These are phyloP conservation scores for Chinchilla lanigera DNA, from an alignment of 2,113 vertebrate genomes.

Conservation along the genomic window DNA sequence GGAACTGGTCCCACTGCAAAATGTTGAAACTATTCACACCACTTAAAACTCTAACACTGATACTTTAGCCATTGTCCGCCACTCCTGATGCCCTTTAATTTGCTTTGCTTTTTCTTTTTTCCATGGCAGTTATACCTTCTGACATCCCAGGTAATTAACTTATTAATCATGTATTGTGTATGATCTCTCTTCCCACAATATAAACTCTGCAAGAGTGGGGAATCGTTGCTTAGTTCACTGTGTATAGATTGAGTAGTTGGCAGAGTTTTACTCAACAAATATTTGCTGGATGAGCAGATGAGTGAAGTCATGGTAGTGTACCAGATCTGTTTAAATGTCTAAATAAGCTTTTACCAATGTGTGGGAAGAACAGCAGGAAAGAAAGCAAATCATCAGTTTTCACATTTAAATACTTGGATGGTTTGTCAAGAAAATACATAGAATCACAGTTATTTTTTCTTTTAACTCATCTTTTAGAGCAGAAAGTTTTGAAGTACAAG, in stretches of 20 bases:
- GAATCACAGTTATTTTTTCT: background rate
- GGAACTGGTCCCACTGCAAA: background rate
- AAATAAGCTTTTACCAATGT: background rate
- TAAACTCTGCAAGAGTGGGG: background rate
- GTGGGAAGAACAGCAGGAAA: background rate
- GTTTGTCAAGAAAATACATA: constrained; percentile 31
- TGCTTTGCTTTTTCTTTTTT: background rate
- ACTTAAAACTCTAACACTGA: background rate
- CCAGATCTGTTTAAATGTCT: background rate
- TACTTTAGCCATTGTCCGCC: background rate
- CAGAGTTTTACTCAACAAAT: background rate
- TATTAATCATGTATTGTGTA: background rate
- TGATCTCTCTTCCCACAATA: background rate
- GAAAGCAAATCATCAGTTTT: background rate
- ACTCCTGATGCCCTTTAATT: background rate
- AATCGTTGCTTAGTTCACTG: background rate
- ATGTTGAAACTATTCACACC: background rate
- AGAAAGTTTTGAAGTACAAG: constrained; percentile 20
- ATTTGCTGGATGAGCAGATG: constrained; percentile 23
- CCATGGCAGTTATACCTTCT: background rate
- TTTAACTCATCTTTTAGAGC: constrained; percentile 6
- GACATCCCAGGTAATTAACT: background rate
- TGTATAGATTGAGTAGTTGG: background rate
- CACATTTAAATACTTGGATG: background rate
- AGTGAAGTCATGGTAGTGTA: background rate